Percentiles rank a stretch among this genome's conserved stretches.
These are phyloP conservation scores for Whitmania pigra DNA, from an alignment of 1,140 invertebrate genomes.

Conservation along the genomic window DNA sequence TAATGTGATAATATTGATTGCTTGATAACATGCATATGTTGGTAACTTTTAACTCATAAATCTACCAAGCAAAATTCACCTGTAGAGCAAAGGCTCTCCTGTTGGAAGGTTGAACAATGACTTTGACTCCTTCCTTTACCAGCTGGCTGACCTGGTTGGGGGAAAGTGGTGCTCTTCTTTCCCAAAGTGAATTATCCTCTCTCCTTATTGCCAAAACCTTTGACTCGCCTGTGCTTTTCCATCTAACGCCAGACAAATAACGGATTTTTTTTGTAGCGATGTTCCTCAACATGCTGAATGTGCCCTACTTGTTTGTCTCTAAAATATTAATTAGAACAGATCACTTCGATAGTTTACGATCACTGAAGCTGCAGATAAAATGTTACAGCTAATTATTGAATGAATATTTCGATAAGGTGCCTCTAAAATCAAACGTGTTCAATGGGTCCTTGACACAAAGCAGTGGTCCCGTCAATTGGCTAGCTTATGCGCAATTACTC, in stretches of 20 bases:
- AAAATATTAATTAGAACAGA: too few relatives aligned
- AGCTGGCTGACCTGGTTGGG: slow-evolving; percentile 79
- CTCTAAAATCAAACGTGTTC: too few relatives aligned
- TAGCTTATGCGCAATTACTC: too few relatives aligned
- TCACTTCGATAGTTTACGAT: too few relatives aligned
- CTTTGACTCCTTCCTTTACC: slow-evolving; percentile 68
- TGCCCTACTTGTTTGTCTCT: too few relatives aligned
- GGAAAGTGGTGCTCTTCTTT: slow-evolving; percentile 81
- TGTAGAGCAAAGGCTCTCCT: slow-evolving; percentile 90
- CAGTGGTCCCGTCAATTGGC: too few relatives aligned
- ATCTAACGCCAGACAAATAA: background rate
- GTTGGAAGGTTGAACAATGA: slow-evolving; percentile 95
- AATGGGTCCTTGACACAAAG: too few relatives aligned
- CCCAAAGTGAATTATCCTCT: slow-evolving; percentile 96
- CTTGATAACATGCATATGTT: background rate
- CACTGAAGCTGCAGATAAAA: too few relatives aligned
- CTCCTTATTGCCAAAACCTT: slow-evolving; percentile 45
- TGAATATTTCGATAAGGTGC: too few relatives aligned
- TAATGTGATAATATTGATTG: background rate
- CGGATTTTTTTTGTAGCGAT: too few relatives aligned
- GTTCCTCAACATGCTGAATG: too few relatives aligned
- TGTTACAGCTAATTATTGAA: too few relatives aligned
- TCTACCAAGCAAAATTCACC: slow-evolving; percentile 38
- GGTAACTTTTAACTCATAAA: background rate
- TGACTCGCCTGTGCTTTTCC: background rate